Conservation (phyloP, 30 jellyfish, hydroid and myxozoan genomes). For the Cassiopea xamachana region DNA sequence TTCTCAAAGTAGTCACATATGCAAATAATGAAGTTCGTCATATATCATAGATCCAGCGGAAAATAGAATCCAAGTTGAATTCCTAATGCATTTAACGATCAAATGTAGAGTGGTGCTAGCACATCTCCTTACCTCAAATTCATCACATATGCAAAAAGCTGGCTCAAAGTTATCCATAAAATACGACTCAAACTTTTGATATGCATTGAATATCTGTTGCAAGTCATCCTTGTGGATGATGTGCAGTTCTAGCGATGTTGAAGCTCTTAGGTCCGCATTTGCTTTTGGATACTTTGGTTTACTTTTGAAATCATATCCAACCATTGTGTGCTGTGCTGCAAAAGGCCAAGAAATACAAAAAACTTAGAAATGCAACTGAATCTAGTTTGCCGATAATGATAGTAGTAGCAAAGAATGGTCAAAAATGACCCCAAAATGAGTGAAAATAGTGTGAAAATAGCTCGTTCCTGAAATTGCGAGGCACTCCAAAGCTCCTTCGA, state of each 20-base stretch:
- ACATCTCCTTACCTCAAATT: constrained; percentile 69
- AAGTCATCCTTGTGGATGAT: constrained; percentile 81
- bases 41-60: too few species aligned
- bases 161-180: constrained; percentile 61
- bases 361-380: not conserved
- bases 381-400: too few species aligned
- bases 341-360: not conserved
- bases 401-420: too few species aligned
- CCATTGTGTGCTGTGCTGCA: constrained; percentile 71
- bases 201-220: constrained; percentile 60
- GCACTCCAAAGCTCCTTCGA: too few species aligned
- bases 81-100: too few species aligned
- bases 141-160: constrained; percentile 77
- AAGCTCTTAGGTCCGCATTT: constrained; percentile 84
- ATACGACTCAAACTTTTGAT: constrained; percentile 76
- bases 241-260: constrained; percentile 73
- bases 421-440: too few species aligned
- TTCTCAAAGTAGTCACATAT: too few species aligned
- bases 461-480: too few species aligned
- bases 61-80: too few species aligned
- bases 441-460: too few species aligned
- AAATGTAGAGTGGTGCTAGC: too few species aligned
- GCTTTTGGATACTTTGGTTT: constrained; percentile 80
- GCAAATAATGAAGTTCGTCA: too few species aligned
- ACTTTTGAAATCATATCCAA: constrained; percentile 81